Conservation (phyloP, 2,113 vertebrate species). For the Elanus axillaris region DNA sequence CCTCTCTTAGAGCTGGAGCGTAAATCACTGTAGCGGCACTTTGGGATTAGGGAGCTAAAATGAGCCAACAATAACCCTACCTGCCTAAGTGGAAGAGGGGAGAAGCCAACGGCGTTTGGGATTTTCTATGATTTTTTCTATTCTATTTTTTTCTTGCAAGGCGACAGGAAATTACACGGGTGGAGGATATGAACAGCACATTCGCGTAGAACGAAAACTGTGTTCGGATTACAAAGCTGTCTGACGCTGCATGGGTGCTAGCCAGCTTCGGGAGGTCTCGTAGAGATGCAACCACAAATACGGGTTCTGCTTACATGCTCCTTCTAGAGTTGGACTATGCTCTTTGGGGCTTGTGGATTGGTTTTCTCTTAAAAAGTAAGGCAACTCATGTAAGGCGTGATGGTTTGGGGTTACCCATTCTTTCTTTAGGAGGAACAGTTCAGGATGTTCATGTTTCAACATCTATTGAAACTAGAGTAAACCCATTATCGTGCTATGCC, state of each 20-base stretch:
- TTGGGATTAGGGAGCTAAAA: not conserved
- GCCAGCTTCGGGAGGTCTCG: not conserved
- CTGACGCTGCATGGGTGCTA: not conserved
- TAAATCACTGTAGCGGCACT: not conserved
- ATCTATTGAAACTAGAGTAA: not conserved
- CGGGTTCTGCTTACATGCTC: not conserved
- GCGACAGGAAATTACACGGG: not conserved
- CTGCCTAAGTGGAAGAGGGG: not conserved
- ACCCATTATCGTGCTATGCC: not conserved
- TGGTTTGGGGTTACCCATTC: not conserved
- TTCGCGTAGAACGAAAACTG: not conserved
- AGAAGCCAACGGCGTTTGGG: not conserved
- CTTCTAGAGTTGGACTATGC: not conserved
- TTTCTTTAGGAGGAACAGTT: not conserved
- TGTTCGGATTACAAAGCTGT: not conserved
- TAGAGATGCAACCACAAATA: not conserved
- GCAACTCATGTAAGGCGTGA: not conserved
- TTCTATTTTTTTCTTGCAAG: too few relatives aligned
- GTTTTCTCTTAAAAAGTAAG: not conserved
- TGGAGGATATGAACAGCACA: not conserved
- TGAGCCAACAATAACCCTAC: not conserved
- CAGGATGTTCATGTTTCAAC: not conserved
- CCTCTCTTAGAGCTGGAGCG: not conserved
- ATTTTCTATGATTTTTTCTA: not conserved
- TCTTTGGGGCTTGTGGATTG: not conserved